phyloP scores from a whole-genome alignment of 1,140 invertebrate genomes.

The Drosophila rhopaloa region DNA sequence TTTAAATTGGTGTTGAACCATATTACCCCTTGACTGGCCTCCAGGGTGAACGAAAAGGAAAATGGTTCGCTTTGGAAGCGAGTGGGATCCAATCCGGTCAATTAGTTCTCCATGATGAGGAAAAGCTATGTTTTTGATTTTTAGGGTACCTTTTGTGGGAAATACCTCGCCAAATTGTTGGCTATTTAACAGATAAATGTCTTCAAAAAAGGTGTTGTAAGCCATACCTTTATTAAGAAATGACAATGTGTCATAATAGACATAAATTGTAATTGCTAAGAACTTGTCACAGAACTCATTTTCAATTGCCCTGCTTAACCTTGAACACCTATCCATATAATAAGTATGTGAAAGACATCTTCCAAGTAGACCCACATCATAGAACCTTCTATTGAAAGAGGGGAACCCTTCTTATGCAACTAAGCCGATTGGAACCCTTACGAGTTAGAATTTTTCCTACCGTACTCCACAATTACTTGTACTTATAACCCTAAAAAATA shows the following conservation, averaged over 20 bases:
- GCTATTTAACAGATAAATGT: too few species aligned
- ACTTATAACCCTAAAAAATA: constrained; percentile 8
- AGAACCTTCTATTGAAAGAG: neutral
- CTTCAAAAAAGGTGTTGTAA: too few species aligned
- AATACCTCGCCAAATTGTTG: too few species aligned
- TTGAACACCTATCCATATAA: neutral
- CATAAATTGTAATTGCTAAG: neutral
- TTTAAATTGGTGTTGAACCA: constrained; percentile 84
- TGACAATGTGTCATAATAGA: too few species aligned
- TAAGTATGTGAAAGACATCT: neutral
- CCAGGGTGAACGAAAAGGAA: constrained; percentile 1
- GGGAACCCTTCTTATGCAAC: neutral
- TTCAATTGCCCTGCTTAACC: neutral
- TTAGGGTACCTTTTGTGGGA: too few species aligned
- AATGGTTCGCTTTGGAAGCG: neutral
- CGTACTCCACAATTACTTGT: constrained; percentile 8
- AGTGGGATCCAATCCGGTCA: neutral
- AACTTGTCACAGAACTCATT: neutral
- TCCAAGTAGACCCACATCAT: constrained; percentile 3
- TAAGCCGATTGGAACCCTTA: constrained; percentile 29
- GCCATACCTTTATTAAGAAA: too few species aligned
- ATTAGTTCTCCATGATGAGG: neutral
- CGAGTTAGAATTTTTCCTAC: neutral
- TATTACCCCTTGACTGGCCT: constrained; percentile 69
- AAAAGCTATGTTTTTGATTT: neutral